Percentiles rank a stretch among this genome's conserved stretches.
phyloP scores from a whole-genome alignment of 2,113 vertebrate genomes.

The Leptodactylus fuscus region DNA sequence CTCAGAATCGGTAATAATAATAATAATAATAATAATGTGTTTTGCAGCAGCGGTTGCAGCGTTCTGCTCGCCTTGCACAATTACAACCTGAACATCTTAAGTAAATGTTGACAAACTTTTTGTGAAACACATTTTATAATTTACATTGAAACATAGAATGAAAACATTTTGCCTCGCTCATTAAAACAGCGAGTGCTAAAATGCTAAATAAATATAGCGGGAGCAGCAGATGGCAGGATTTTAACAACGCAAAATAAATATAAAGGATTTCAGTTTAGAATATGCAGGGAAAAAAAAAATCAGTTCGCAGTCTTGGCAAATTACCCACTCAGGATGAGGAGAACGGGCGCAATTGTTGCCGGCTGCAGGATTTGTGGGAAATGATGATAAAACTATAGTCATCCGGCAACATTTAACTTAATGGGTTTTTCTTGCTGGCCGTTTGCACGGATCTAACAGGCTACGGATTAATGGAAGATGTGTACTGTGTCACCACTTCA shows the following conservation, averaged over 20 bases:
- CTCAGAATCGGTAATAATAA: background rate
- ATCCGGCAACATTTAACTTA: no score
- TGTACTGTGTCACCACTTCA: no score
- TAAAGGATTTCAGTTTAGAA: conserved; percentile 4
- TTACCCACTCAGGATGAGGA: background rate
- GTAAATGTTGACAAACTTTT: conserved; percentile 22
- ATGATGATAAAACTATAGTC: no score
- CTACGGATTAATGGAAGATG: no score
- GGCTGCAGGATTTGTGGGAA: background rate
- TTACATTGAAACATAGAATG: conserved; percentile 6
- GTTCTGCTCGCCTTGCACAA: background rate
- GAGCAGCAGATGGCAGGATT: conserved; percentile 16
- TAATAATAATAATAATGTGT: background rate
- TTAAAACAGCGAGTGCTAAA: conserved; percentile 19
- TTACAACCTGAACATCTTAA: background rate
- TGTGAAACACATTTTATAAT: background rate
- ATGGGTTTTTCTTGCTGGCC: no score
- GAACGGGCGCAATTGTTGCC: background rate
- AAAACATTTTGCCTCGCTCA: conserved; percentile 20
- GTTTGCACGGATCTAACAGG: no score
- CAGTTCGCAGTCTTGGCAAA: background rate
- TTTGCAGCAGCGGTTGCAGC: background rate
- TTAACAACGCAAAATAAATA: conserved; percentile 1
- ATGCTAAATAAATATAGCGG: conserved; percentile 14
- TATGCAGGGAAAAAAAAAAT: background rate